Base-by-base conservation (phyloP, 1,140 invertebrate genomes). In the Venturia canescens region DNA sequence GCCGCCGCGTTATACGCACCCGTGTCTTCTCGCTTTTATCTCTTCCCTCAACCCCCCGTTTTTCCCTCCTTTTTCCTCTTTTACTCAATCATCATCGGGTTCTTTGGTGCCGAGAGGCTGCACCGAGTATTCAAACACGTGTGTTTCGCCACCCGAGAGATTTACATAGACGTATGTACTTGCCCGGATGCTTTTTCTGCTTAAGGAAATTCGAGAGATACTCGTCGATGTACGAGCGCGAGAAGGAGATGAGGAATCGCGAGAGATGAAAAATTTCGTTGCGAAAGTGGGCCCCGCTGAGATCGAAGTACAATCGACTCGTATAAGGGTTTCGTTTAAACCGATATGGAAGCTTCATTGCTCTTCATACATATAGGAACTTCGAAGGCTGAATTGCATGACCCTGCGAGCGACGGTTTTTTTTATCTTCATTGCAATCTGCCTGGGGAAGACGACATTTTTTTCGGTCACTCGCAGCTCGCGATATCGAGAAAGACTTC, bases 171-270 rank as follows among this genome's bases (percentile, higher is more conserved):
- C 80, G 75, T 83, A 79, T 69, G 82, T 83, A 79, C 60, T 18
- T 53, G 71, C 71, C 26, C 13, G 23, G 21, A 26, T 53, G 44
- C 15, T 74, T 74, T 74, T 53, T 18, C 71, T 53, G 4, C 71
- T 74, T 74, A 53, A 74, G 71, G 71, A n/a, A 53, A 38, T 71
- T 27, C 66, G 21, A 66, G 48, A 69, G 83, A 57, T 13, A 50
- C 26, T 69, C 48, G 44, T 84, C n/a, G n/a, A n/a, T n/a, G n/a
- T 83, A 83, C 87, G 85, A 89, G 89, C 89, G 84, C 87, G 83
- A 71, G 21, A 48, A 53, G 29, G 60, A 80, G 18, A 72, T 78
- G 70, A 23, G 81, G 50, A 57, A 38, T 63, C 80, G 63, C 80
- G 63, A 18, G 50, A 21, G 53, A 76, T 67, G 80, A 79, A 88